Evolutionary conservation across 2,888 invertebrate genomes (phyloP).

Genomic region (Pristionchus fissidentatus): DNA sequence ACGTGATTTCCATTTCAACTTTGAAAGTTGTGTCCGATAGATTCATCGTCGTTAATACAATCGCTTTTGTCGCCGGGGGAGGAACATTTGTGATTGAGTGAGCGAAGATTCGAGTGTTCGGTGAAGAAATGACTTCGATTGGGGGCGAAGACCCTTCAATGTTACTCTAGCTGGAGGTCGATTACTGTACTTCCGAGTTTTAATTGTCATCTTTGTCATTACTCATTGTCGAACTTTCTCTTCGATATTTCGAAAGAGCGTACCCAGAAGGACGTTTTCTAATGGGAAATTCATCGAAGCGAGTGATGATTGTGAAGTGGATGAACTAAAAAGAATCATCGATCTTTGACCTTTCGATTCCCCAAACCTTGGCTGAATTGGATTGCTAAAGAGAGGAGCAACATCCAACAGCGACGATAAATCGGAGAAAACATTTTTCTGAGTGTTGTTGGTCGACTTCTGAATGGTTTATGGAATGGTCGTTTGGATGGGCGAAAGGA

Average conservation of each 20-base stretch:
- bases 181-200: neutral
- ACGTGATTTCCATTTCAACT: neutral
- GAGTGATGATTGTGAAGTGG: neutral
- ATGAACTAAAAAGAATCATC: neutral
- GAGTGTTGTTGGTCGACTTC: constrained; percentile 26
- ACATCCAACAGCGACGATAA: constrained; percentile 37
- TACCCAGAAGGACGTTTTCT: constrained; percentile 30
- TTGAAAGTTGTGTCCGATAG: constrained; percentile 2
- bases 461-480: constrained; percentile 3
- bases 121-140: constrained; percentile 28
- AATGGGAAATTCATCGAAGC: constrained; percentile 3
- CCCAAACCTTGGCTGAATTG: neutral
- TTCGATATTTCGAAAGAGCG: neutral
- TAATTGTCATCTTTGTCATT: neutral
- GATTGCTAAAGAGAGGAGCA: constrained; percentile 3
- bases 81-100: neutral
- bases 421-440: constrained; percentile 44
- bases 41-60: neutral
- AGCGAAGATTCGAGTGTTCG: neutral
- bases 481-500: neutral
- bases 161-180: neutral
- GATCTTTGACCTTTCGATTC: neutral
- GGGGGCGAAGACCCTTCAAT: constrained; percentile 25
- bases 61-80: neutral
- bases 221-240: neutral